Conservation (phyloP, 2,888 invertebrate species). For the Incurvaria masculella region DNA sequence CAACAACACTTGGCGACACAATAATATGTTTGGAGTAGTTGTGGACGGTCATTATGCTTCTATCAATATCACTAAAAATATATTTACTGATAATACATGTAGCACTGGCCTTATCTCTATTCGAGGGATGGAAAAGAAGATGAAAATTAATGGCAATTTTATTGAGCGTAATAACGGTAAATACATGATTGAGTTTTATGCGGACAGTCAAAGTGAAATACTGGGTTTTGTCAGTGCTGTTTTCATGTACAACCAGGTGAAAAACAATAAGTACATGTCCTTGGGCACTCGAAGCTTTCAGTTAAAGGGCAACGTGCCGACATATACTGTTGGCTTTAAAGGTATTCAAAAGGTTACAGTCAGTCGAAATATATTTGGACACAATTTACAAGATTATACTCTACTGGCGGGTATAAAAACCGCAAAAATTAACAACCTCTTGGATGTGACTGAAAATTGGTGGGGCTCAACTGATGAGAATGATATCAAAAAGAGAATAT, state of each 20-base stretch:
- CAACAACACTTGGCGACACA: conserved; percentile 85
- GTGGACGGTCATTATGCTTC: conserved; percentile 93
- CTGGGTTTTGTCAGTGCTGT: conserved; percentile 79
- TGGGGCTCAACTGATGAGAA: conserved; percentile 83
- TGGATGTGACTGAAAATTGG: conserved; percentile 93
- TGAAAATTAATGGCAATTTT: conserved; percentile 76
- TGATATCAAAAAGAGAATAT: conserved; percentile 79
- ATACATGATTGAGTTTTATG: conserved; percentile 82
- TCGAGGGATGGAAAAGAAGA: conserved; percentile 95
- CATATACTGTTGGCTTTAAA: conserved; percentile 85
- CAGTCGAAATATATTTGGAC: conserved; percentile 83
- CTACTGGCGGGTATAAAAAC: conserved; percentile 89
- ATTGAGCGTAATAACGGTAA: conserved; percentile 78
- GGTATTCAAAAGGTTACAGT: conserved; percentile 94
- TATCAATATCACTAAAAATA: conserved; percentile 82
- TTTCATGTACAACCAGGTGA: conserved; percentile 75
- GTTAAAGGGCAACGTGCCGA: conserved; percentile 54
- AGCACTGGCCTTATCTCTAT: conserved; percentile 74
- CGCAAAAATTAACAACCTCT: conserved; percentile 78
- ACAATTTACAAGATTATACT: conserved; percentile 83
- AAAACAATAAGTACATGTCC: conserved; percentile 59
- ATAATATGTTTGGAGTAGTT: conserved; percentile 77
- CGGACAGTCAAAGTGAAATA: conserved; percentile 92
- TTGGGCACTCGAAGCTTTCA: conserved; percentile 33
- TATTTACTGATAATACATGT: conserved; percentile 83